Evolutionary conservation across 2,113 vertebrate genomes (phyloP).

Genomic region (Pelusios castaneus): DNA sequence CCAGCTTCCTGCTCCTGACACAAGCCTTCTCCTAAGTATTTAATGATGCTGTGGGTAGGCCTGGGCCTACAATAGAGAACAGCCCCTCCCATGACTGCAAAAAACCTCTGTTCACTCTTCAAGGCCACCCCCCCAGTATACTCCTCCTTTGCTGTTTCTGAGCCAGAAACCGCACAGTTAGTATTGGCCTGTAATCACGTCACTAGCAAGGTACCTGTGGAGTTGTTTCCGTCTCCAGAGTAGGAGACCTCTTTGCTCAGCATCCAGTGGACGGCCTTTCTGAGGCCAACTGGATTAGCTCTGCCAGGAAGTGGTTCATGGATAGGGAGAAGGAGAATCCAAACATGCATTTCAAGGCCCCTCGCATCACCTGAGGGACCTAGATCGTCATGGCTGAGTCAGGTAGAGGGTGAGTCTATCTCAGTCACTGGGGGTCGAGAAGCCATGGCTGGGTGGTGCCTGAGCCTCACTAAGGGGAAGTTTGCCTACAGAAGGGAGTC

Average conservation of each 20-base stretch:
- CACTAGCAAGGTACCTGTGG: background rate
- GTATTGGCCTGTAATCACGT: background rate
- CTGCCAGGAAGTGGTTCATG: background rate
- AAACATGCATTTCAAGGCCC: background rate
- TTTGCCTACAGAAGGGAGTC: too few relatives aligned
- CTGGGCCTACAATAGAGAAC: background rate
- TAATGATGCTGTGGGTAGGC: background rate
- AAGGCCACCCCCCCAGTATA: background rate
- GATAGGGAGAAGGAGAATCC: background rate
- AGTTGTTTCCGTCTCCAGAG: background rate
- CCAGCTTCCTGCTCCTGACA: background rate
- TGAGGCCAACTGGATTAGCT: rapidly evolving
- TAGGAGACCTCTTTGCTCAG: background rate
- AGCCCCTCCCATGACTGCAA: too few relatives aligned
- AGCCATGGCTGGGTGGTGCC: background rate
- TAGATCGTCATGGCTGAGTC: background rate
- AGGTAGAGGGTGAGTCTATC: background rate
- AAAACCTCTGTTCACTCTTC: background rate
- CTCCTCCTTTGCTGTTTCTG: background rate
- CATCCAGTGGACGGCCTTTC: background rate
- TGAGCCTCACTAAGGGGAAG: background rate
- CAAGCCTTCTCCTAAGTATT: background rate
- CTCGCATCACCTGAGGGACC: background rate
- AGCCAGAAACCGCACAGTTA: background rate
- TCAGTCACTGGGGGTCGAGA: background rate